Percentiles rank a stretch among this genome's conserved stretches.
Conservation (phyloP, 2,888 invertebrate species). For the Volucella inflata region DNA sequence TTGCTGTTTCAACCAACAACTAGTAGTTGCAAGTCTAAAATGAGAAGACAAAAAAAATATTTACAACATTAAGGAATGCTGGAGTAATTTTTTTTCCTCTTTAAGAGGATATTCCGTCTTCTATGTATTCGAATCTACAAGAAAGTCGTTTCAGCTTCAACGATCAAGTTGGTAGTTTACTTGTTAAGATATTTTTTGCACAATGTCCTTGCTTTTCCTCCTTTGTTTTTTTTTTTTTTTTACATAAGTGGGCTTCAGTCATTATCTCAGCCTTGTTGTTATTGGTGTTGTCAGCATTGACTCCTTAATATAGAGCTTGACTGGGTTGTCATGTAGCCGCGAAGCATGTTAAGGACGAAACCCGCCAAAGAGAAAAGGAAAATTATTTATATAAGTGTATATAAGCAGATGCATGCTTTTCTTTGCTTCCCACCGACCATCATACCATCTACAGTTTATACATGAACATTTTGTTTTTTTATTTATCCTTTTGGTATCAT, state of each 20-base stretch:
- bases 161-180: too few relatives aligned
- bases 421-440: conserved; percentile 8
- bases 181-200: too few relatives aligned
- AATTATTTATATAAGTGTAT: conserved; percentile 34
- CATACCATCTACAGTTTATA: conserved; percentile 28
- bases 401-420: conserved; percentile 27
- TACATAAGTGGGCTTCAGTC: too few relatives aligned
- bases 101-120: too few relatives aligned
- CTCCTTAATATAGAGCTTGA: conserved; percentile 17
- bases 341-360: conserved; percentile 12
- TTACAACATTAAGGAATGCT: too few relatives aligned
- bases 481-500: background rate
- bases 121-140: too few relatives aligned
- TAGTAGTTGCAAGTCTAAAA: too few relatives aligned
- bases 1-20: too few relatives aligned
- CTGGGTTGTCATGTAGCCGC: conserved; percentile 21
- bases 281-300: conserved; percentile 42
- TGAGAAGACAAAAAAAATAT: too few relatives aligned
- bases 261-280: background rate
- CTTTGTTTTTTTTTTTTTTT: conserved; percentile 4
- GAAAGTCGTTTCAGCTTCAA: too few relatives aligned
- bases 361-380: conserved; percentile 17
- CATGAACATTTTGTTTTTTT: conserved; percentile 21
- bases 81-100: too few relatives aligned
- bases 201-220: background rate